Percentiles rank a stretch among this genome's conserved stretches.
Conservation (phyloP, 1,140 invertebrate genomes). For the Zaprionus inermis region DNA sequence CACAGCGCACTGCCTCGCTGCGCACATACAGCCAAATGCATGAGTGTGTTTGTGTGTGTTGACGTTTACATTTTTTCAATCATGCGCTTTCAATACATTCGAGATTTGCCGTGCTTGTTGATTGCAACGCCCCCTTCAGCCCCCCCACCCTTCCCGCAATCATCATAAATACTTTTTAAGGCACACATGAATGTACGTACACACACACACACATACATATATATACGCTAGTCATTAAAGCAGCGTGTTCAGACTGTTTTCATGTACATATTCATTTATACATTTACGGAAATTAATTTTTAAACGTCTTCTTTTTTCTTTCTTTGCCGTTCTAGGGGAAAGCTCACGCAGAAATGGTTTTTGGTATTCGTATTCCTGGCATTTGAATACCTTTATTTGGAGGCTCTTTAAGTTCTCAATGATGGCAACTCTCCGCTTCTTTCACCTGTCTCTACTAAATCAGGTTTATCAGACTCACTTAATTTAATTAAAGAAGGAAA, state of each 20-base stretch:
- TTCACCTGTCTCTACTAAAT: neutral
- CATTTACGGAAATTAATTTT: neutral
- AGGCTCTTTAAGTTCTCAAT: neutral
- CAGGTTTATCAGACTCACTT: conserved; percentile 3
- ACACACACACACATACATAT: neutral
- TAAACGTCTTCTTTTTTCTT: neutral
- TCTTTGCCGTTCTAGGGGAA: neutral
- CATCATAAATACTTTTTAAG: neutral
- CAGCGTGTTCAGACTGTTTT: neutral
- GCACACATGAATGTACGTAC: too few relatives aligned
- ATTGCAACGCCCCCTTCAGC: neutral
- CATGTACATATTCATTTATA: neutral
- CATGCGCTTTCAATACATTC: neutral
- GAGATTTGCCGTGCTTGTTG: neutral
- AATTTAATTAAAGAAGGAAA: conserved; percentile 8
- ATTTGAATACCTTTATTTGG: neutral
- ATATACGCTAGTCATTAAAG: neutral
- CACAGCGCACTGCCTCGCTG: neutral
- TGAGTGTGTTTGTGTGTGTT: neutral
- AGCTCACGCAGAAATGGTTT: neutral
- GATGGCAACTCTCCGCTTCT: neutral
- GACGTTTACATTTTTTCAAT: neutral
- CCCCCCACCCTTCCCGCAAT: neutral
- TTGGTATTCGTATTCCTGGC: too few relatives aligned
- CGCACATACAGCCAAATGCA: neutral